Percentiles rank a stretch among this genome's conserved stretches.
These are phyloP conservation scores for Neolamprologus hecqui DNA, from an alignment of 2,113 vertebrate genomes.

Conservation along the genomic window DNA sequence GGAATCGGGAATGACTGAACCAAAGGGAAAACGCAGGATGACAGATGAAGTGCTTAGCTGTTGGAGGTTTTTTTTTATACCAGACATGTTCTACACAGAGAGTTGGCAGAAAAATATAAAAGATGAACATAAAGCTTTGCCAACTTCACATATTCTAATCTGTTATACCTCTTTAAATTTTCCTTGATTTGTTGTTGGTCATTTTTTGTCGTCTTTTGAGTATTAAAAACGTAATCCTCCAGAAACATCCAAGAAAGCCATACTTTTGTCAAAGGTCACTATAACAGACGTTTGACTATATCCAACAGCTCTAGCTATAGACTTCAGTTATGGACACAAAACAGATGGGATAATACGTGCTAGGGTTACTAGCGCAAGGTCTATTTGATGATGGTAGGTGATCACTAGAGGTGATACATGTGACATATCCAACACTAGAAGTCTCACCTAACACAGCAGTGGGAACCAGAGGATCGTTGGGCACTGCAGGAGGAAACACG, in stretches of 20 bases:
- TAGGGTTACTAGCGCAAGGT: background rate
- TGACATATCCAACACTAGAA: slow-evolving; percentile 14
- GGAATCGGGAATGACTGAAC: slow-evolving; percentile 15
- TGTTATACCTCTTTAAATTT: background rate
- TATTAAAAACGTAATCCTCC: background rate
- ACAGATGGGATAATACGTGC: background rate
- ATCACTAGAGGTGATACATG: slow-evolving; percentile 7
- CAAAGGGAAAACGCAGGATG: background rate
- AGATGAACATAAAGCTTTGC: background rate
- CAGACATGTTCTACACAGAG: background rate
- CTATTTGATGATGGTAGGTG: slow-evolving; percentile 49
- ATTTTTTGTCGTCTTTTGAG: background rate
- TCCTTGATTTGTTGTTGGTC: background rate
- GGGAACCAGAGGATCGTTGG: slow-evolving; percentile 97
- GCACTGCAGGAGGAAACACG: slow-evolving; percentile 89
- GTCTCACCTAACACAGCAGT: slow-evolving; percentile 99
- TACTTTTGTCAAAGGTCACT: background rate
- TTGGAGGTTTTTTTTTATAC: background rate
- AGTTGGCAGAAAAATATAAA: background rate
- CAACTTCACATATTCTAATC: background rate
- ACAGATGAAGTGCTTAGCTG: slow-evolving; percentile 22
- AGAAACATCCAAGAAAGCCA: background rate
- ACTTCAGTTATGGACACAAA: background rate
- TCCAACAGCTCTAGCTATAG: background rate
- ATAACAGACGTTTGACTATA: background rate